Percentiles rank a stretch among this genome's conserved stretches.
Conservation (phyloP, 2,888 invertebrate species). For the Tromatobia lineatoria region DNA sequence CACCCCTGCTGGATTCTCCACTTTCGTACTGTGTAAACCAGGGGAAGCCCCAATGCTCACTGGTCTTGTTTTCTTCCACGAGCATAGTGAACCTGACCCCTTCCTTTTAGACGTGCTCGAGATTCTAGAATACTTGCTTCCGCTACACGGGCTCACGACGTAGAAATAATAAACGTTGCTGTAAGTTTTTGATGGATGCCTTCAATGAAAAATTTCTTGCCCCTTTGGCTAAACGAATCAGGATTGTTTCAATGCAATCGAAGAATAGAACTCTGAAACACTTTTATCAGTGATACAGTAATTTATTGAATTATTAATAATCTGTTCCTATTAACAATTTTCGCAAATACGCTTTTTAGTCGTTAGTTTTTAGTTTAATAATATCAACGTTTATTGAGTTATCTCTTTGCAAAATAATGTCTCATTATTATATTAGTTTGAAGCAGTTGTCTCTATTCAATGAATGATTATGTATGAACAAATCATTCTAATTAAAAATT, state of each 20-base stretch:
- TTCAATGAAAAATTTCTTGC: slow-evolving; percentile 14
- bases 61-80: slow-evolving; percentile 13
- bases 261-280: not conserved
- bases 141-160: not conserved
- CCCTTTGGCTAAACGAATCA: slow-evolving; percentile 19
- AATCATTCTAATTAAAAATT: too few species aligned
- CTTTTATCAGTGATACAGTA: not conserved
- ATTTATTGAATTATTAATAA: not conserved
- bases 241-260: not conserved
- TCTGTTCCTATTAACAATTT: not conserved
- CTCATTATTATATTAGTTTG: too few species aligned
- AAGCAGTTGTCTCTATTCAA: too few species aligned
- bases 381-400: too few species aligned
- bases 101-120: not conserved
- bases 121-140: not conserved
- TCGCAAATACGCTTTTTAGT: not conserved
- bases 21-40: slow-evolving; percentile 60
- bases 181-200: slow-evolving; percentile 38
- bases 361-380: not conserved
- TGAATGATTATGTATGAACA: too few species aligned
- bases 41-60: slow-evolving; percentile 44
- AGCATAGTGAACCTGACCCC: slow-evolving; percentile 5
- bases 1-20: slow-evolving; percentile 62
- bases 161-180: slow-evolving; percentile 49
- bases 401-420: too few species aligned